Conservation (phyloP, 2,797 vertebrate genomes). For the Anniella stebbinsi region DNA sequence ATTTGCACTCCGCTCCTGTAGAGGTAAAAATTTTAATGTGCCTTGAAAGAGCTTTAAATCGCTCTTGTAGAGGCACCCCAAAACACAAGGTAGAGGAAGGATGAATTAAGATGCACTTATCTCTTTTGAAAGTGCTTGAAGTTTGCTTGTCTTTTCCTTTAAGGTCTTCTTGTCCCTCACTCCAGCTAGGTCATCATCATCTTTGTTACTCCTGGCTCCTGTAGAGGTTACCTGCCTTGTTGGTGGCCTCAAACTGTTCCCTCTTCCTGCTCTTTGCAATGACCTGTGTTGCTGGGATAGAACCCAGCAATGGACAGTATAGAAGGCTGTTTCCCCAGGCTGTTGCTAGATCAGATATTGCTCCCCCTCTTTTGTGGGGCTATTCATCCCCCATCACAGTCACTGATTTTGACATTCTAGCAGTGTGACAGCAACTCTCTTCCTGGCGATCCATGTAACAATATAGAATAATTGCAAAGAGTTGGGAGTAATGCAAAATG, state of each 20-base stretch:
- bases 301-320: background rate
- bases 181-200: background rate
- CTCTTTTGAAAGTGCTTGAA: background rate
- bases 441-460: background rate
- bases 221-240: background rate
- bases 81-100: too few relatives aligned
- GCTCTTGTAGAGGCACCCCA: too few relatives aligned
- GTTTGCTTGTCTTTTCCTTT: background rate
- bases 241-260: background rate
- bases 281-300: background rate
- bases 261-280: too few relatives aligned
- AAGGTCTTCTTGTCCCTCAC: background rate
- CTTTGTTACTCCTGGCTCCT: background rate
- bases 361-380: background rate
- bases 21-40: too few relatives aligned
- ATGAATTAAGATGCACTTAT: background rate
- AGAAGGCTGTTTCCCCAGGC: background rate
- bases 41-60: too few relatives aligned
- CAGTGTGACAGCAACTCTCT: too few relatives aligned
- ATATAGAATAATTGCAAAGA: background rate
- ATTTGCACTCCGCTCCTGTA: too few relatives aligned
- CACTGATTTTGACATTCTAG: background rate
- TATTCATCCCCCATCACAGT: background rate
- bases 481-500: background rate
- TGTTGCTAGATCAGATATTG: background rate